Conservation (phyloP, 2,888 invertebrate genomes). For the Diplazon laetatorius region DNA sequence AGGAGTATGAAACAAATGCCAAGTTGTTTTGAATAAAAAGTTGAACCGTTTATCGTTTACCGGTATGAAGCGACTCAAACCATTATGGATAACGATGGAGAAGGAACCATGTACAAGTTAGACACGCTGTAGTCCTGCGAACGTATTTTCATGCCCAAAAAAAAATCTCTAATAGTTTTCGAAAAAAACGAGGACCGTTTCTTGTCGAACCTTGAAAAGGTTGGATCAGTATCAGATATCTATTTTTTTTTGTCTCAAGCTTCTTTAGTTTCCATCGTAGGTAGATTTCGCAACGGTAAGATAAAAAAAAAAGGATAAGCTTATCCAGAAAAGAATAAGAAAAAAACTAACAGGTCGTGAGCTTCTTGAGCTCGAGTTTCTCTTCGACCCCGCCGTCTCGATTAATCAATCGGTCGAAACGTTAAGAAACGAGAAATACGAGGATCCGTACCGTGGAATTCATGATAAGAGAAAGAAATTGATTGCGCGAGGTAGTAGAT, state of each 20-base stretch:
- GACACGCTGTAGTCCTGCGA: too few species aligned
- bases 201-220: too few species aligned
- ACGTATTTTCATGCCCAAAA: too few species aligned
- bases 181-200: too few species aligned
- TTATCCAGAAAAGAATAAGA: slow-evolving; percentile 26
- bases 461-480: slow-evolving; percentile 62
- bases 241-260: background rate
- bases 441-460: slow-evolving; percentile 46
- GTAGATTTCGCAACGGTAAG: slow-evolving; percentile 2
- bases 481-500: slow-evolving; percentile 52
- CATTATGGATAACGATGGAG: too few species aligned
- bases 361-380: slow-evolving; percentile 45
- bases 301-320: background rate
- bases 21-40: too few species aligned
- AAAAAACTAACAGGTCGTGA: slow-evolving; percentile 5
- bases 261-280: background rate
- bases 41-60: too few species aligned
- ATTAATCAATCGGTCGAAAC: slow-evolving; percentile 56
- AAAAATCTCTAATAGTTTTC: too few species aligned
- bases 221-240: too few species aligned
- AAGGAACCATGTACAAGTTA: too few species aligned
- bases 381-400: slow-evolving; percentile 27
- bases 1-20: too few species aligned
- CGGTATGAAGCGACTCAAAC: too few species aligned
- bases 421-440: slow-evolving; percentile 55